Conservation (phyloP, 1,140 invertebrate genomes). For the Bombyx mandarina region DNA sequence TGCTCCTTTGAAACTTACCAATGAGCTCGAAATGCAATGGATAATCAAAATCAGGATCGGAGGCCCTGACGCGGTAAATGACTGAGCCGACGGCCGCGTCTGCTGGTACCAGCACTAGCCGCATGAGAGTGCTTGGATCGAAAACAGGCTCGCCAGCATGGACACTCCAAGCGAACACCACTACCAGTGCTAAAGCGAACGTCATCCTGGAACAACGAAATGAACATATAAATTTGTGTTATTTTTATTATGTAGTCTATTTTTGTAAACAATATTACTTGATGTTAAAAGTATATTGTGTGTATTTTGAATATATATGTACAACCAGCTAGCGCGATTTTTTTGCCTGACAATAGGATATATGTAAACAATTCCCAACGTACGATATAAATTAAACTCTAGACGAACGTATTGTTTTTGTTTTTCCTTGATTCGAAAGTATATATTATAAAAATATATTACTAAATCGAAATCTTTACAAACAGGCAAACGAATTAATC, state of each 20-base stretch:
- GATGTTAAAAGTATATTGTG: not conserved
- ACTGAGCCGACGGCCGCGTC: slow-evolving; percentile 85
- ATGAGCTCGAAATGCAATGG: slow-evolving; percentile 85
- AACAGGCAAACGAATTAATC: slow-evolving; percentile 4
- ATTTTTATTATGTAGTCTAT: not conserved
- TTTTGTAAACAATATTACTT: not conserved
- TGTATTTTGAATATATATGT: not conserved
- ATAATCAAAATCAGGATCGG: slow-evolving; percentile 89
- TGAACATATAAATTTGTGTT: not conserved
- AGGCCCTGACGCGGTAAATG: slow-evolving; percentile 88
- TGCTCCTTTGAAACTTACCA: slow-evolving; percentile 60
- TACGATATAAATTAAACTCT: too few relatives aligned
- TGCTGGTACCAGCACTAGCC: slow-evolving; percentile 83
- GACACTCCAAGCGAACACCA: slow-evolving; percentile 31
- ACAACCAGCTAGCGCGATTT: too few relatives aligned
- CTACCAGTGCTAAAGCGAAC: slow-evolving; percentile 46
- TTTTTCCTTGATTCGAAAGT: too few relatives aligned
- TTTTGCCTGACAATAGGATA: too few relatives aligned
- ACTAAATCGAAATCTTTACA: not conserved
- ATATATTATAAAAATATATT: too few relatives aligned
- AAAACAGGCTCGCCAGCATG: slow-evolving; percentile 79
- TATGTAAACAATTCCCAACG: too few relatives aligned
- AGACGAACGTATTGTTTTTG: too few relatives aligned
- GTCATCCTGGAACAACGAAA: slow-evolving; percentile 53
- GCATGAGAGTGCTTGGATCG: slow-evolving; percentile 85